phyloP scores from a whole-genome alignment of 1,140 invertebrate genomes.

The Latrodectus geometricus region DNA sequence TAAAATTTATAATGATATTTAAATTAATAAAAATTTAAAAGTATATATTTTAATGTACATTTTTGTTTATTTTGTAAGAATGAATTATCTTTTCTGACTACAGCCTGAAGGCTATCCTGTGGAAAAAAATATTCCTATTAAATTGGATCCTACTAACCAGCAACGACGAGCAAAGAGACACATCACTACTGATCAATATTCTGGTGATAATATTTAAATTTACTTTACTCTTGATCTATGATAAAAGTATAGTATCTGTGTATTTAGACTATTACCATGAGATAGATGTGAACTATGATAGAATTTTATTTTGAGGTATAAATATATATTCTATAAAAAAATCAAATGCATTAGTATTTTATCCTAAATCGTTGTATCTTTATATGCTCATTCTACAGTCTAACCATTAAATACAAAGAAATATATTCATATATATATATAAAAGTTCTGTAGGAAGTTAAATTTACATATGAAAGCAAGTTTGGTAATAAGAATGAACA shows the following conservation, averaged over 20 bases:
- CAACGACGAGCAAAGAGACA: constrained; percentile 59
- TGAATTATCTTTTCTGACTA: neutral
- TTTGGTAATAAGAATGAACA: too few species aligned
- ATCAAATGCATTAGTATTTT: constrained; percentile 1
- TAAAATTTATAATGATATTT: too few species aligned
- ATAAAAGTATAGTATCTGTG: neutral
- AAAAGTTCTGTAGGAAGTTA: too few species aligned
- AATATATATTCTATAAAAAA: too few species aligned
- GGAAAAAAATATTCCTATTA: constrained; percentile 66
- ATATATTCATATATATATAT: too few species aligned
- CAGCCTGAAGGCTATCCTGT: constrained; percentile 67
- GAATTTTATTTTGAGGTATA: too few species aligned
- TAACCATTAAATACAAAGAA: too few species aligned
- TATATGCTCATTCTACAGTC: too few species aligned
- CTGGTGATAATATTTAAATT: constrained; percentile 17
- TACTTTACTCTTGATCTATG: neutral
- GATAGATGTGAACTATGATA: too few species aligned
- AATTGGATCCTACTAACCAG: constrained; percentile 68
- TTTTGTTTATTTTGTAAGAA: neutral
- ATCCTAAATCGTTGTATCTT: too few species aligned
- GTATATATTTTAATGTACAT: neutral
- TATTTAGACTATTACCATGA: neutral
- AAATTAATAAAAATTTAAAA: too few species aligned
- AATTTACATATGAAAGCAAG: too few species aligned
- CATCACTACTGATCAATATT: constrained; percentile 27